Conservation (phyloP, 2,888 invertebrate species). For the Metalampra italica region DNA sequence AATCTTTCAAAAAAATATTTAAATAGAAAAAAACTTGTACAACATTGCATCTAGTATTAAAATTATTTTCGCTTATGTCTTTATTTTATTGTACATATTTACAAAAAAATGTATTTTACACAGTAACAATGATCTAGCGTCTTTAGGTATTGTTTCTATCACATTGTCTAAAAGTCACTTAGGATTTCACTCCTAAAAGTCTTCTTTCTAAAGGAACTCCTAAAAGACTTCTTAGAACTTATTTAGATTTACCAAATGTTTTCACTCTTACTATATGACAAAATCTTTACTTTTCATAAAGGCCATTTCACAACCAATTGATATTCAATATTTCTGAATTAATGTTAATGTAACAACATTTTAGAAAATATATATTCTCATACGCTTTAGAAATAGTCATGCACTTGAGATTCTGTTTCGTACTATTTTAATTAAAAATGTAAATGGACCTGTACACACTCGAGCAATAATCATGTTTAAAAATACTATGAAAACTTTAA, state of each 20-base stretch:
- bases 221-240: slow-evolving; percentile 12
- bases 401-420: slow-evolving; percentile 9
- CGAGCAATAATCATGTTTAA: slow-evolving; percentile 28
- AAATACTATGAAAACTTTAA: slow-evolving; percentile 48
- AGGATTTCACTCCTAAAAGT: slow-evolving; percentile 11
- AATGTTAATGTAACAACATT: neutral
- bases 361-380: neutral
- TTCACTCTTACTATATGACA: neutral
- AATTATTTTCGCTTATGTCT: slow-evolving; percentile 65
- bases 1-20: slow-evolving; percentile 72
- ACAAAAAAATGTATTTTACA: slow-evolving; percentile 71
- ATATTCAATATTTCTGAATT: no score
- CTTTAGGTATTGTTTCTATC: slow-evolving; percentile 76
- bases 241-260: neutral
- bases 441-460: slow-evolving; percentile 36
- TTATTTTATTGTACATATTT: slow-evolving; percentile 76
- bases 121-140: slow-evolving; percentile 78
- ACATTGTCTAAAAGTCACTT: slow-evolving; percentile 54
- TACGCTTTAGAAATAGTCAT: slow-evolving; percentile 24
- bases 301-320: slow-evolving; percentile 54
- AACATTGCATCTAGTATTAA: slow-evolving; percentile 76
- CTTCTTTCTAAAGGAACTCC: slow-evolving; percentile 9
- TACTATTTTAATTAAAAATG: neutral
- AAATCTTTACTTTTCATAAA: slow-evolving; percentile 12
- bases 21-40: slow-evolving; percentile 74